phyloP scores from a whole-genome alignment of 2,113 vertebrate genomes.

The Morone chrysops region DNA sequence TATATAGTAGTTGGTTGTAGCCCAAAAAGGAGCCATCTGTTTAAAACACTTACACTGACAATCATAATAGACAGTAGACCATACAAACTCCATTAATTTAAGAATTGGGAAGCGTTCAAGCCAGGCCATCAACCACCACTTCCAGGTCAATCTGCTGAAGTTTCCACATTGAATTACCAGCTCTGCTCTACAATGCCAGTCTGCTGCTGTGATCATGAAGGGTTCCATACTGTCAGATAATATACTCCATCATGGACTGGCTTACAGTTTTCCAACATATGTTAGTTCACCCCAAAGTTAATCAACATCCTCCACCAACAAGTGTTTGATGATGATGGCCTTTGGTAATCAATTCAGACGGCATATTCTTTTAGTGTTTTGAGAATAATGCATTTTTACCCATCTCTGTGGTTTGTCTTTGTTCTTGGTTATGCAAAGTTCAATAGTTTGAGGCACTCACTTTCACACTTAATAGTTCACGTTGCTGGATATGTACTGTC shows the following conservation, averaged over 20 bases:
- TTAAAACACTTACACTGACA: background rate
- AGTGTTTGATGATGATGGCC: too few species aligned
- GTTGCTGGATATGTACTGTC: background rate
- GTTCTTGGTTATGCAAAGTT: background rate
- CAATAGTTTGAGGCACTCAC: background rate
- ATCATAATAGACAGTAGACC: background rate
- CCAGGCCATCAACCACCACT: background rate
- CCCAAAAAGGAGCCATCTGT: background rate
- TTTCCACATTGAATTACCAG: background rate
- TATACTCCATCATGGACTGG: background rate
- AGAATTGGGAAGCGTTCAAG: background rate
- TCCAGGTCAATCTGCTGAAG: background rate
- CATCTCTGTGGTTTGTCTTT: background rate
- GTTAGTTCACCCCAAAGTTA: background rate
- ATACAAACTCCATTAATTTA: background rate
- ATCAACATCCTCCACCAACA: background rate
- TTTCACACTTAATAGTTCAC: background rate
- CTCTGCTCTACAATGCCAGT: background rate
- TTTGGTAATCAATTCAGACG: background rate
- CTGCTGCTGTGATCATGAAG: background rate
- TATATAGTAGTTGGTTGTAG: background rate
- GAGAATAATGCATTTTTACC: background rate
- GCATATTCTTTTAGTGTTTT: background rate
- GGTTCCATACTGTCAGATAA: background rate
- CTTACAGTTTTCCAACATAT: background rate